Base-by-base conservation (phyloP, 2,113 vertebrate species). In the Peucedramus taeniatus region DNA sequence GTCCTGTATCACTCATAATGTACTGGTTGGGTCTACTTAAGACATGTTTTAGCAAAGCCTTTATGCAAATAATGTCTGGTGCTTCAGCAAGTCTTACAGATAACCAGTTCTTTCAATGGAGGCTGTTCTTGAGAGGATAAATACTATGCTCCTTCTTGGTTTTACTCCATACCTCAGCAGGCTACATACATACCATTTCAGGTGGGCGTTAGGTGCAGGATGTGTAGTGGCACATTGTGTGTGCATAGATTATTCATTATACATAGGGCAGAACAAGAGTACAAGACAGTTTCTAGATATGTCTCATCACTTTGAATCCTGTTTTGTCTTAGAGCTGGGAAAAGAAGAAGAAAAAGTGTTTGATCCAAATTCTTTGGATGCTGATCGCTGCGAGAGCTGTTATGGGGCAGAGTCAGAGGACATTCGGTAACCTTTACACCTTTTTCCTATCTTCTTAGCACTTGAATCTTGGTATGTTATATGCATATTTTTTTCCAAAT, bases 341-440 rank as follows among this genome's bases (percentile, higher is more conserved):
- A 98, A 98, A 90, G 98, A 98, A 10, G 99, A 99, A 35, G 98
- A 98, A 9, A 98, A 98, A 56, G 90, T 97, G 35, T 99, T 99
- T 95, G 99, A 99, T 95, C 98, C 98, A 18, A 98, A 97, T 85
- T 98, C 98, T 14, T 97, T 99, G 97, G 99, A 99, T 96, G 99
- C 99, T 3, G 96, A 98, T 74, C 98, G 99, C 83, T 99, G 99
- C 4, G 99, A 99, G 97, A 99, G 99, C 97, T 99, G 99, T 96
- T 99, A 99, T 0, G 99, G 99, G 53, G 99, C 99, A 2, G 99
- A 99, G 93, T 99, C 98, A 0, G 99, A 99, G 12, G 99, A 99
- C 74, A 98, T 99, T 56, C 98, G 99, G 99, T 99, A 98, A 98
- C 13, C 26, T 65, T 90, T 77, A 24, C 79, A 97, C 24, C n/a